These are phyloP conservation scores for Campoletis raptor DNA, from an alignment of 2,888 invertebrate species.

Conservation along the genomic window DNA sequence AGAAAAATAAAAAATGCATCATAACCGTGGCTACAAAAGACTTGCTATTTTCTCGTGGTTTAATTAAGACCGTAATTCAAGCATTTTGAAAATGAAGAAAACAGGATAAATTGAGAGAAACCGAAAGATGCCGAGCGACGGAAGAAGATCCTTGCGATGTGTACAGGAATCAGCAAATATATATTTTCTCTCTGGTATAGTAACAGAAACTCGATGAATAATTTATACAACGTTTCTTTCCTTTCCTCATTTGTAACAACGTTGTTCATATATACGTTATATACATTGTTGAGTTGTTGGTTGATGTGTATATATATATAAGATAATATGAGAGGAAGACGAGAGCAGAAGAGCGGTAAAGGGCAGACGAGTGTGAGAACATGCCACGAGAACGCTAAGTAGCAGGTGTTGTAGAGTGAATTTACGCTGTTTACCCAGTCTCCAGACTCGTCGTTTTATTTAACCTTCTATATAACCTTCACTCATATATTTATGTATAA, in stretches of 20 bases:
- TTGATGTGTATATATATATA: conserved; percentile 20
- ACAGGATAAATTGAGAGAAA: conserved; percentile 41
- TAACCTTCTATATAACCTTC: conserved; percentile 26
- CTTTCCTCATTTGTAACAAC: conserved; percentile 57
- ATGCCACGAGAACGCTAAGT: conserved; percentile 67
- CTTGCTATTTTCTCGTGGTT: conserved; percentile 46
- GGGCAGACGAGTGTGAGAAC: conserved; percentile 40
- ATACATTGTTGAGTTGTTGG: background rate
- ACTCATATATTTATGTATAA: background rate
- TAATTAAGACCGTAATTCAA: conserved; percentile 66
- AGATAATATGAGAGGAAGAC: conserved; percentile 23
- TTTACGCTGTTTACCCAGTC: conserved; percentile 69
- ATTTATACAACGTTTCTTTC: conserved; percentile 68
- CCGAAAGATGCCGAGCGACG: conserved; percentile 48
- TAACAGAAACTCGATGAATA: conserved; percentile 68
- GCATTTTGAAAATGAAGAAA: conserved; percentile 27
- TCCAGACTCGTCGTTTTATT: conserved; percentile 61
- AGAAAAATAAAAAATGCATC: conserved; percentile 44
- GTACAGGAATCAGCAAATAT: conserved; percentile 61
- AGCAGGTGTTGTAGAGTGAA: conserved; percentile 72
- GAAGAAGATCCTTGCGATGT: conserved; percentile 40
- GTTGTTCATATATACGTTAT: conserved; percentile 5
- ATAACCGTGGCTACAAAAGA: conserved; percentile 10
- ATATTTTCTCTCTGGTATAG: conserved; percentile 61
- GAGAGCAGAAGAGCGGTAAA: conserved; percentile 38